A percentile compares a stretch with the other conserved stretches of the same genome.
phyloP scores from a whole-genome alignment of 2,113 vertebrate genomes.

The Chroicocephalus ridibundus region DNA sequence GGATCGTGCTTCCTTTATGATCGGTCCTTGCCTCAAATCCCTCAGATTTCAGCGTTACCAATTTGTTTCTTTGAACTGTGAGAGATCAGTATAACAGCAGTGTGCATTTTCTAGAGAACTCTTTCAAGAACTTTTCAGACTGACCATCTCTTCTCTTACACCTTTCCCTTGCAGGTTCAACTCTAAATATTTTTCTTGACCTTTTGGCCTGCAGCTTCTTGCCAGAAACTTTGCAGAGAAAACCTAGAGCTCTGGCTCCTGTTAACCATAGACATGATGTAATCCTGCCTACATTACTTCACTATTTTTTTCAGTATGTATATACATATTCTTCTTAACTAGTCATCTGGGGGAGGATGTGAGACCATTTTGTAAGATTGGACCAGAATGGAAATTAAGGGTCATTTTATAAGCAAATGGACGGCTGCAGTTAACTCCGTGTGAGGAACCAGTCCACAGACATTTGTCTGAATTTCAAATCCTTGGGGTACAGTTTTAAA shows the following conservation, averaged over 20 bases:
- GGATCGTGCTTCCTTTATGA: neutral
- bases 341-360: constrained; percentile 35
- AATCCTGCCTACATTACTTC: constrained; percentile 20
- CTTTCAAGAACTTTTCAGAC: neutral
- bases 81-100: neutral
- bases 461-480: neutral
- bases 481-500: neutral
- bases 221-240: neutral
- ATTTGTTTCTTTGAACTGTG: neutral
- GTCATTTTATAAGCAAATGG: constrained; percentile 22
- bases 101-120: neutral
- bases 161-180: neutral
- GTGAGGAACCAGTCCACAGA: neutral
- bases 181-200: constrained; percentile 34
- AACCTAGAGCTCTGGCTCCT: constrained; percentile 19
- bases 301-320: neutral
- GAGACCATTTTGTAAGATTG: constrained; percentile 4
- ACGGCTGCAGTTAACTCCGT: neutral
- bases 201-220: constrained; percentile 23
- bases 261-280: constrained; percentile 62
- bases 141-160: neutral
- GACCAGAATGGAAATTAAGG: neutral
- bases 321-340: constrained; percentile 33
- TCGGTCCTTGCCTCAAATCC: neutral
- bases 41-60: neutral